Percentiles rank a stretch among this genome's conserved stretches.
These are phyloP conservation scores for Standfussiana lucernea DNA, from an alignment of 2,888 invertebrate species.

Conservation along the genomic window DNA sequence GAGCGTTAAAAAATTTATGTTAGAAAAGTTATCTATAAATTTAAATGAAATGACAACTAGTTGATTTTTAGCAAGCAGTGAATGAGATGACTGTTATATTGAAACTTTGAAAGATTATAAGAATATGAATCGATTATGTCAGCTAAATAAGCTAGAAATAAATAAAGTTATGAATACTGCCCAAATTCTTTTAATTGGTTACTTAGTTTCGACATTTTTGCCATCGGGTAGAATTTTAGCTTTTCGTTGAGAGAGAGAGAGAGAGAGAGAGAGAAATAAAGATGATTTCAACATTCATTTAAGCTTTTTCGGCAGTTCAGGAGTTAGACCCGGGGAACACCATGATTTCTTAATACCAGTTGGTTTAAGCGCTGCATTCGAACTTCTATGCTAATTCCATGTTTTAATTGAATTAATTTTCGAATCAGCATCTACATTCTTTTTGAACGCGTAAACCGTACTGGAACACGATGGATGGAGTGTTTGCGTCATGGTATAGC, in stretches of 20 bases:
- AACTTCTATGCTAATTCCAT: slow-evolving; percentile 3
- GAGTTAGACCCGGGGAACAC: slow-evolving; percentile 8
- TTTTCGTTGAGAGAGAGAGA: background rate
- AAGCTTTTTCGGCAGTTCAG: slow-evolving; percentile 44
- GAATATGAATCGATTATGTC: background rate
- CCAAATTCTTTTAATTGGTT: background rate
- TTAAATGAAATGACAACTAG: background rate
- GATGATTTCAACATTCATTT: background rate
- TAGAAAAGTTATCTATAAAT: slow-evolving; percentile 11
- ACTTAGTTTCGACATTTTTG: background rate
- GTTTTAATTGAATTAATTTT: background rate
- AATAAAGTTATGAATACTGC: background rate
- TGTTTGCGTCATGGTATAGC: slow-evolving; percentile 31
- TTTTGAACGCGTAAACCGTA: slow-evolving; percentile 34
- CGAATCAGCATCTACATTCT: slow-evolving; percentile 8
- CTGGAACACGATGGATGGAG: background rate
- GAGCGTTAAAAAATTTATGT: background rate
- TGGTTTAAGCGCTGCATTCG: slow-evolving; percentile 16
- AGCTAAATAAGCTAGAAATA: slow-evolving; percentile 24
- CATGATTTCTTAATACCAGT: slow-evolving; percentile 22
- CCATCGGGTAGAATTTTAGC: background rate
- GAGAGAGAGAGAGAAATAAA: background rate
- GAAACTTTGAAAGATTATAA: background rate
- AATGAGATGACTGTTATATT: slow-evolving; percentile 16
- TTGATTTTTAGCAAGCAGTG: slow-evolving; percentile 36